Conservation (phyloP, 2,888 invertebrate species). For the Quadriops clusia region DNA sequence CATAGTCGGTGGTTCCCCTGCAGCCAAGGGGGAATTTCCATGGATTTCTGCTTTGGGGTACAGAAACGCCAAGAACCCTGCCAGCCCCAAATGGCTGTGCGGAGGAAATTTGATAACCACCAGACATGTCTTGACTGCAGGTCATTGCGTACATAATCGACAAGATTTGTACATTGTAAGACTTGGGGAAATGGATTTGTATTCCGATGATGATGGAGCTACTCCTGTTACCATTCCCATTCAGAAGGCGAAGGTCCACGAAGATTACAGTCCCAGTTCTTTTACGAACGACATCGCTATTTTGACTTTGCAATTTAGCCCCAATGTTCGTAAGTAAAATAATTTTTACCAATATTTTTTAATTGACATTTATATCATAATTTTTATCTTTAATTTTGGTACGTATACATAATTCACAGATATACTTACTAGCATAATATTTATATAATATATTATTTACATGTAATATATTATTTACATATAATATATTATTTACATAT, state of each 20-base stretch:
- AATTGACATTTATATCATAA: no score
- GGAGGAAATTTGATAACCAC: constrained; percentile 60
- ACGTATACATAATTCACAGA: no score
- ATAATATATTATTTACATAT: no score
- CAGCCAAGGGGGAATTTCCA: constrained; percentile 67
- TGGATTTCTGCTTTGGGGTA: constrained; percentile 71
- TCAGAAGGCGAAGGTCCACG: constrained; percentile 50
- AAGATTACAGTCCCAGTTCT: constrained; percentile 48
- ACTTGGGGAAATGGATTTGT: constrained; percentile 66
- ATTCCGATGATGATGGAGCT: constrained; percentile 49
- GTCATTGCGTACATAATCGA: constrained; percentile 56
- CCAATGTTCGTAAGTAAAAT: constrained; percentile 26
- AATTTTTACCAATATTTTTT: background rate
- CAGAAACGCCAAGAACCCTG: constrained; percentile 35
- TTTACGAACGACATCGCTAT: constrained; percentile 72
- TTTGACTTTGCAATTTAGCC: constrained; percentile 46
- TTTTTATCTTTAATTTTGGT: no score
- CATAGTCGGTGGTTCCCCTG: constrained; percentile 62
- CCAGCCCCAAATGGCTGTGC: constrained; percentile 38
- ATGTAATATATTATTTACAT: no score
- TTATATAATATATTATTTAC: no score
- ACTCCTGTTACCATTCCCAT: constrained; percentile 50
- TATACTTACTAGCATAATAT: no score
- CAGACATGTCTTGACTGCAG: constrained; percentile 66
- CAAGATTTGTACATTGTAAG: constrained; percentile 53